These are phyloP conservation scores for Dolichotis patagonum DNA, from an alignment of 2,113 vertebrate species.

Conservation along the genomic window DNA sequence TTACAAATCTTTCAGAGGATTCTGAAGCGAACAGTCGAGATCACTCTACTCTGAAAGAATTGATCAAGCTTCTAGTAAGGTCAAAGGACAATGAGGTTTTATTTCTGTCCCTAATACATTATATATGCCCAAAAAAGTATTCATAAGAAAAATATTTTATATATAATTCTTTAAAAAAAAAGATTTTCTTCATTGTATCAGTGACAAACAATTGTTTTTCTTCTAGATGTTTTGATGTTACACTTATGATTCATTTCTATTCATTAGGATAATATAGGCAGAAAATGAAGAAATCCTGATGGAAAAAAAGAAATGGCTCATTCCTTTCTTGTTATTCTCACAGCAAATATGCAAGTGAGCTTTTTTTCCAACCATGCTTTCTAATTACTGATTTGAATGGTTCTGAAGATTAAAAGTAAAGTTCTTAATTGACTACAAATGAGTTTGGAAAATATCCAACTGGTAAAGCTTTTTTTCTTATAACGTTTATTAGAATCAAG, in stretches of 20 bases:
- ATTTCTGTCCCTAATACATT: background rate
- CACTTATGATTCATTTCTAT: background rate
- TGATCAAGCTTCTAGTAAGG: background rate
- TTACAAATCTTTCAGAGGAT: background rate
- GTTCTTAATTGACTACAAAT: constrained; percentile 81
- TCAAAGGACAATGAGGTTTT: background rate
- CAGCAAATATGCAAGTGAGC: background rate
- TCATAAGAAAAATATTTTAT: background rate
- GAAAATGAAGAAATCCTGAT: background rate
- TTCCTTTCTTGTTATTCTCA: constrained; percentile 37
- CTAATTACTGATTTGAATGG: constrained; percentile 79
- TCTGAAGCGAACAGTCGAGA: background rate
- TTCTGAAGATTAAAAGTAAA: constrained; percentile 77
- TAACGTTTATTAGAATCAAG: constrained; percentile 69
- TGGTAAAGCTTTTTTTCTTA: constrained; percentile 53
- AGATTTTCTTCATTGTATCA: background rate
- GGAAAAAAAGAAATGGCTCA: background rate
- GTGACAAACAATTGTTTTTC: background rate
- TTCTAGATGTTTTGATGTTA: background rate
- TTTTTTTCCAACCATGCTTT: constrained; percentile 43
- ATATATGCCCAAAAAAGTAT: background rate
- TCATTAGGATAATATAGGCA: background rate
- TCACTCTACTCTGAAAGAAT: background rate
- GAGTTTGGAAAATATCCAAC: constrained; percentile 79
- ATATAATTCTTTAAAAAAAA: background rate